Base-by-base conservation (phyloP, 2,797 vertebrate species). In the Neosilurus mollespiculum region DNA sequence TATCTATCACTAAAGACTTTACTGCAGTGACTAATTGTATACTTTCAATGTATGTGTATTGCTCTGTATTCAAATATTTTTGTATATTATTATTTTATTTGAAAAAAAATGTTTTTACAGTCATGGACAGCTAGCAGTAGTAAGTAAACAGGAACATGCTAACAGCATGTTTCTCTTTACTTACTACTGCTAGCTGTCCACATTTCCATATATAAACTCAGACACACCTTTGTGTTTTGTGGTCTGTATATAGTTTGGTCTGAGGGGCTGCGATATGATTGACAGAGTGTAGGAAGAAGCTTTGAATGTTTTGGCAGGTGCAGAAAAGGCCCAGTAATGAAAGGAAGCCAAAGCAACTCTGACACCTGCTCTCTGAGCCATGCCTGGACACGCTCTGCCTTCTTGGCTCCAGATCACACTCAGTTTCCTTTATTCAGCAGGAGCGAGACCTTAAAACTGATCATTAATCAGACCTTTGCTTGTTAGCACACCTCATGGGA, bases 291-390 rank as follows among this genome's bases (percentile, higher is more conserved):
- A 72, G 78, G 69, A 80, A 9, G 59, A 84, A 62, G 43, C 82
- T 83, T 66, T 67, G 75, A 79, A 83, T 78, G 76, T 83, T 83
- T 84, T 84, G 83, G 69, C 78, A 73, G 83, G 70, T 73, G 77
- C 83, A 84, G 65, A 79, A 79, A 84, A 84, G 77, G 37, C 51
- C 76, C 82, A 64, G 78, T 80, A 84, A 80, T 84, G 78, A 84
- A 84, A 80, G 69, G 59, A 72, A 80, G 66, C 83, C 65, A 61
- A 64, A 80, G 78, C 69, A 73, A 83, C 75, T 70, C 30, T 79
- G 83, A 82, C 89, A 89, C 86, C 89, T 88, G 88, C 85, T 88
- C 80, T 84, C 61, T 66, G 59, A 59, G 83, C 82, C 87, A 82
- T 81, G 89, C 75, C 87, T 86, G 85, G 83, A 75, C 87, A 83